Base-by-base conservation (phyloP, 2,113 vertebrate genomes). In the Enhydra lutris region DNA sequence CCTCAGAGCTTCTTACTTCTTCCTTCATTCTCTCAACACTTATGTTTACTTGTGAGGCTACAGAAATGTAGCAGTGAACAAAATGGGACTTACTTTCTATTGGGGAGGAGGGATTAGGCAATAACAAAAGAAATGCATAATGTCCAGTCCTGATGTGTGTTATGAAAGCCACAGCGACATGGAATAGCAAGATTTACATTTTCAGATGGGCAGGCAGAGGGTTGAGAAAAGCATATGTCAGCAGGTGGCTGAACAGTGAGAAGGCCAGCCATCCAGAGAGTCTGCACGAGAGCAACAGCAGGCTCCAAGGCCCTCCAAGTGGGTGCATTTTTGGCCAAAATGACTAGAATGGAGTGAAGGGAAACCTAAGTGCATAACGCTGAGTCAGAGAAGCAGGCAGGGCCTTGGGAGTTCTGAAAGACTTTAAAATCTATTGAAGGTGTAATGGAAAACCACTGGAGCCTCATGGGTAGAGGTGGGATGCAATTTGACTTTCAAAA, bases 111-210 rank as follows among this genome's bases (percentile, higher is more conserved):
- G 9, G 18, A n/a, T 61, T 47, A 55, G 13, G 57, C 42, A 94
- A 47, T 63, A 71, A 76, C 76, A 67, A 61, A 91, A 84, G 15
- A 93, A 81, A 73, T 39, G 20, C 24, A 65, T 24, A 69, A 47
- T 61, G 8, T 87, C 36, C 23, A 8, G 8, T 74, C 18, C 55
- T 61, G 1, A 0, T 36, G 26, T 34, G 18, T 31, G 14, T 57
- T 65, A 74, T 34, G 31, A 88, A 63, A 82, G 14, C 21, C 76
- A 7, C 36, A 52, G 29, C 42, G 17, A 89, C 10, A 7, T 3
- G 34, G n/a, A 78, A 29, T 23, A 14, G 15, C 4, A 59, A 69
- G 29, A 59, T 81, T 50, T 36, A 10, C 1, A 73, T 26, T 36
- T 93, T 76, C 15, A n/a, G 74, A 39, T 50, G 31, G 15, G 0